phyloP scores from a whole-genome alignment of 1,140 invertebrate genomes.

The Pseudomyrmex cubaensis region DNA sequence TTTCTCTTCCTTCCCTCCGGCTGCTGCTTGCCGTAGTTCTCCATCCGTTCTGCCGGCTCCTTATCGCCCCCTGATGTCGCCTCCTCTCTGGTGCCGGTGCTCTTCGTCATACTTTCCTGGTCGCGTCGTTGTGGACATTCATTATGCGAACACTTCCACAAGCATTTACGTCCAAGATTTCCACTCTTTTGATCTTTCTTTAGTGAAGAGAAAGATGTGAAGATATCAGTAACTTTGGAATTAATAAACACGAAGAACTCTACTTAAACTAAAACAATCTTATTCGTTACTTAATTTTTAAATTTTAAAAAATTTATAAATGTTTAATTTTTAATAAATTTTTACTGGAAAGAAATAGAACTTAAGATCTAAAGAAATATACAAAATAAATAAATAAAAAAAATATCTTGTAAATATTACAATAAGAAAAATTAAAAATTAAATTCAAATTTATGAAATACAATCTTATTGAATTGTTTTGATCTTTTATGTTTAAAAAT shows the following conservation, averaged over 20 bases:
- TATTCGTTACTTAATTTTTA: background rate
- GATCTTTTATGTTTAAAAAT: background rate
- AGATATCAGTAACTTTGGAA: background rate
- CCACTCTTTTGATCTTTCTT: conserved; percentile 17
- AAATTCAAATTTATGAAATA: background rate
- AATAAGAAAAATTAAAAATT: background rate
- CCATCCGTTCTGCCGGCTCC: conserved; percentile 66
- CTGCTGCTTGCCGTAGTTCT: conserved; percentile 51
- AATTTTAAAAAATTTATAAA: background rate
- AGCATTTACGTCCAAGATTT: background rate
- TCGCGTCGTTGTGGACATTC: conserved; percentile 51
- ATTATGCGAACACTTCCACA: conserved; percentile 44
- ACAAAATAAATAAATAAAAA: too few relatives aligned
- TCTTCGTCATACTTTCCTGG: conserved; percentile 27
- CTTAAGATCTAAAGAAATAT: too few relatives aligned
- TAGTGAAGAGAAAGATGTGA: background rate
- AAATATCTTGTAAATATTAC: background rate
- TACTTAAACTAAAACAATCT: background rate
- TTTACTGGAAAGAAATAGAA: background rate
- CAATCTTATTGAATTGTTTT: background rate
- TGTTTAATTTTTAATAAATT: background rate
- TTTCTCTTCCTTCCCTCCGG: conserved; percentile 65
- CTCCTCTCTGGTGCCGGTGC: conserved; percentile 48
- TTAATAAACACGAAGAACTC: background rate
- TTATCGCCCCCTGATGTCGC: conserved; percentile 63